Evolutionary conservation across 2,888 invertebrate species (phyloP), one percentile per base, ranked within the genome.

Genomic region (Blera fallax): DNA sequence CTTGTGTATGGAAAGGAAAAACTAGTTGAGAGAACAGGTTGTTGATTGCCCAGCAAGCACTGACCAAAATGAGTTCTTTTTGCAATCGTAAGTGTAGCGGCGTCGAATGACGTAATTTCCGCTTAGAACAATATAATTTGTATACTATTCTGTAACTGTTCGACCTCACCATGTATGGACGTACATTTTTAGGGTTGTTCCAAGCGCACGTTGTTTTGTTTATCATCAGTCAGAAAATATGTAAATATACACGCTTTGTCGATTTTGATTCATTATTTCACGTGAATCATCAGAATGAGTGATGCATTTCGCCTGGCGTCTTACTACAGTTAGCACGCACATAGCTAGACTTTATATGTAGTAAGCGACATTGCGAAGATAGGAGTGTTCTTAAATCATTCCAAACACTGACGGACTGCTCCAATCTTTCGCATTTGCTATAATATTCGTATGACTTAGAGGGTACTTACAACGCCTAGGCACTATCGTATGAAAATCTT

Each of bases 21-120:
- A 84, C 84, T 37, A 74, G 84, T 80, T 76, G 29, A 56, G 37
- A 56, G 79, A 84, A 79, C 84, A 76, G 84, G 84, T 84, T 84
- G 74, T 40, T 65, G 65, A 69, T 74, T 58, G 16, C 24, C 14
- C 58, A 48, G 69, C 45, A 48, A 56, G 48, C 50, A 62, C 52
- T 58, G 84, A 52, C 74, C 65, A 65, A 84, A 84, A 52, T 70
- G 64, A 67, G 50, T 60, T 73, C 29, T 83, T 78, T 79, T 56
- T 50, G 56, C 52, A 67, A 21, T 74, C 43, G 14, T 40, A 77
- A 82, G 70, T 77, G 77, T 77, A 78, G 62, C 78, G 64, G 27
- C 60, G 65, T 48, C 1, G 62, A 50, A 65, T 84, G 84, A 84
- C 84, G 84, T 54, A 84, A 84, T 80, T 80, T 84, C 84, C 84